These are phyloP conservation scores for Cephus nigrinus DNA, from an alignment of 2,888 invertebrate species.

Conservation along the genomic window DNA sequence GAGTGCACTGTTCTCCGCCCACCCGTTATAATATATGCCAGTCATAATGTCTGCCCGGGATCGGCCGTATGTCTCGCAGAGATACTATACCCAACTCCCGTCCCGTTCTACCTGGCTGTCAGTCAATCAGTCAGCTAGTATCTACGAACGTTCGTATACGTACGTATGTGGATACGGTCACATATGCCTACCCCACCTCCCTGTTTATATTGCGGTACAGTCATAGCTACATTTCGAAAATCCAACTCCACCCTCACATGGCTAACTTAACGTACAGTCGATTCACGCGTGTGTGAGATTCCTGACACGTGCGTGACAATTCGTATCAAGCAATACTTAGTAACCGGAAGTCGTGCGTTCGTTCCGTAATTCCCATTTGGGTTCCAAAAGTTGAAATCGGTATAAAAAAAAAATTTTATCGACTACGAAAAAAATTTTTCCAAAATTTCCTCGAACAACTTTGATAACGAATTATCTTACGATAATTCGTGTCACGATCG, in stretches of 20 bases:
- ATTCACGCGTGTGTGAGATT: background rate
- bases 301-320: slow-evolving; percentile 3
- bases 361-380: background rate
- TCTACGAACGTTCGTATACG: background rate
- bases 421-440: fast-evolving
- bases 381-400: no score
- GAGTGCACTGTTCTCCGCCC: slow-evolving; percentile 20
- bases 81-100: background rate
- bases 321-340: background rate
- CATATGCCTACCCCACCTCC: background rate
- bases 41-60: slow-evolving; percentile 18
- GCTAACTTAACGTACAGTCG: background rate
- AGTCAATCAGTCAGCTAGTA: background rate
- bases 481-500: background rate
- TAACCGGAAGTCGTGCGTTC: background rate
- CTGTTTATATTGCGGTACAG: background rate
- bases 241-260: background rate
- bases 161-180: background rate
- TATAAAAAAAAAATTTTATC: no score
- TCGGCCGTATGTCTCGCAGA: background rate
- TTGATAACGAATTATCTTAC: background rate
- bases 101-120: background rate
- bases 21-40: slow-evolving; percentile 26
- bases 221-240: background rate
- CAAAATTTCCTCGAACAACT: no score